phyloP scores from a whole-genome alignment of 2,113 vertebrate genomes.

The Anarhynchus alexandrinus region DNA sequence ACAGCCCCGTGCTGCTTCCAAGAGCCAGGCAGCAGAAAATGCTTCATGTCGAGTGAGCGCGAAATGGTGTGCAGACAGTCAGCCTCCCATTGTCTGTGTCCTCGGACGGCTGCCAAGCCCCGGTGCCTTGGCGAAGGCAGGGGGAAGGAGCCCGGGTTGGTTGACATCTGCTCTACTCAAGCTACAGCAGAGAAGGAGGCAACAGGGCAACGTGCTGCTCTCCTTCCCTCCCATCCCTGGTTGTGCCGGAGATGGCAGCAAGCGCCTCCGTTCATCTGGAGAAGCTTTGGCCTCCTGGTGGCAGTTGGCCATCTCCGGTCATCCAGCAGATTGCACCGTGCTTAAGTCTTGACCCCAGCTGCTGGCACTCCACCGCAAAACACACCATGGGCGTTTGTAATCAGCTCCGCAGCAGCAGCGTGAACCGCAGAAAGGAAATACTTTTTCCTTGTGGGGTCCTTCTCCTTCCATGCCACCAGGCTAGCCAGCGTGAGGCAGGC shows the following conservation, averaged over 20 bases:
- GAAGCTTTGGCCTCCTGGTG: neutral
- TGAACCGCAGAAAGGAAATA: neutral
- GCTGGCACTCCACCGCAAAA: neutral
- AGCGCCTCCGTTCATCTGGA: fast-evolving
- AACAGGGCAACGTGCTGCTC: neutral
- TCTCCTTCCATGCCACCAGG: neutral
- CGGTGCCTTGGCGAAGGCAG: neutral
- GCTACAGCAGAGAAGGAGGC: neutral
- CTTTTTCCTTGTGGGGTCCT: neutral
- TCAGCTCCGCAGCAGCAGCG: fast-evolving
- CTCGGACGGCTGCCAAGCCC: slow-evolving; percentile 65
- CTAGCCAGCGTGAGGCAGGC: fast-evolving
- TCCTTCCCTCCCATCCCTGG: neutral
- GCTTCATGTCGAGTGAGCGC: neutral
- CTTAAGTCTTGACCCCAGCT: neutral
- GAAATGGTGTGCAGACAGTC: neutral
- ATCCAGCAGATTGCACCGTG: neutral
- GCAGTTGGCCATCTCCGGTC: neutral
- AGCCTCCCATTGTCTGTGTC: slow-evolving; percentile 61
- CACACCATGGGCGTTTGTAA: fast-evolving
- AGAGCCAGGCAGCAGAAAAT: neutral
- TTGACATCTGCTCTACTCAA: slow-evolving; percentile 59
- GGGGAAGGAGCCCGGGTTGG: slow-evolving; percentile 28
- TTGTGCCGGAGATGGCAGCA: neutral
- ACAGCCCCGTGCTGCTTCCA: neutral